Base-by-base conservation (phyloP, 2,888 invertebrate species). In the Drosophila affinis region DNA sequence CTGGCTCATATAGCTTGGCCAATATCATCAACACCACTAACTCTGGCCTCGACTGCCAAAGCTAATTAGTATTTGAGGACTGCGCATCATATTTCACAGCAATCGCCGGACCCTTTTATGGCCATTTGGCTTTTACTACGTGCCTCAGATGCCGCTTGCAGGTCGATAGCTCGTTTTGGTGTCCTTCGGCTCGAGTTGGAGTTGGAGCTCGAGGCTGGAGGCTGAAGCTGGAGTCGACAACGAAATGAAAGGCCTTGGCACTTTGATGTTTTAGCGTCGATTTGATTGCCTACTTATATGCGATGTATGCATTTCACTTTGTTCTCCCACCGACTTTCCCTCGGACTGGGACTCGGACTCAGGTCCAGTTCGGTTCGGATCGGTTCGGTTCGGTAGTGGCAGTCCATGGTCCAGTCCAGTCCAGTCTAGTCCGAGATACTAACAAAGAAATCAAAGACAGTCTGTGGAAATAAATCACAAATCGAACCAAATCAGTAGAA, bases 401-500 rank as follows among this genome's bases (percentile, higher is more conserved):
- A 14, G 39, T 39, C 14, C 10, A 12, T 24, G 32, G 29, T 32
- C 10, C 39, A 39, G 39, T 39, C 10, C 39, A 39, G 39, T 39
- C 14, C 39, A 10, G 27, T 32, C 10, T 14, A 39, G 39, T 39
- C n/a, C 14, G 39, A 14, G 59, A 55, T 69, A 72, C 77, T 87
- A 81, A 85, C 84, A 87, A 85, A 85, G 84, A 85, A 85, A 85
- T 88, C 84, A 85, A 81, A 84, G 85, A 81, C 77, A 75, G 85
- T 84, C 79, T 77, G 77, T 81, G 81, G 76, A 87, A 87, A 87
- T 88, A 85, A 85, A 85, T 85, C 84, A 85, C 84, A 85, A 87
- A 74, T 85, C 84, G 79, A 81, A 88, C 84, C 84, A 85, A 85
- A 85, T 88, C 87, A 80, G 88, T 88, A 88, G 88, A 85, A 88